Conservation (phyloP, 1,140 invertebrate genomes). For the Megalonaias nervosa region DNA sequence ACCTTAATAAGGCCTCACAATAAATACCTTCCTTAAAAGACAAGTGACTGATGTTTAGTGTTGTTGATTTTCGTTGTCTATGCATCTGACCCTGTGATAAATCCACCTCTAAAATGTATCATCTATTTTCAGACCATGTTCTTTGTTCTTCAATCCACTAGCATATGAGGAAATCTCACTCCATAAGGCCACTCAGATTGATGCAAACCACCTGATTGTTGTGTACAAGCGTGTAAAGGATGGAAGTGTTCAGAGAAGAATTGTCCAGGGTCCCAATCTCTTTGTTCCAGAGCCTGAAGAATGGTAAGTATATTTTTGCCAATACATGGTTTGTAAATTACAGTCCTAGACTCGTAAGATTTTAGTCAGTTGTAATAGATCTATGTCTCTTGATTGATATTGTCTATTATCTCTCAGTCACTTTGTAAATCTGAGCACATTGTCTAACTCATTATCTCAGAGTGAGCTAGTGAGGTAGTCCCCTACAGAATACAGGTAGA, state of each 20-base stretch:
- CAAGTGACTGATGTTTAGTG: not conserved
- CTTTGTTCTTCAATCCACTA: slow-evolving; percentile 62
- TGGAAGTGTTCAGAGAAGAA: slow-evolving; percentile 53
- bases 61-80: not conserved
- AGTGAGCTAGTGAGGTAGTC: too few relatives aligned
- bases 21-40: not conserved
- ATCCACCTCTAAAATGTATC: not conserved
- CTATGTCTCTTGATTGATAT: too few relatives aligned
- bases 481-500: too few relatives aligned
- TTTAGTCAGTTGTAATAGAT: too few relatives aligned
- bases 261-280: slow-evolving; percentile 62
- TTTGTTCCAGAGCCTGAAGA: slow-evolving; percentile 65
- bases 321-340: too few relatives aligned
- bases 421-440: too few relatives aligned
- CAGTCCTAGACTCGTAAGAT: too few relatives aligned
- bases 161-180: slow-evolving; percentile 49
- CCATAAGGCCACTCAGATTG: slow-evolving; percentile 55
- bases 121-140: slow-evolving; percentile 58
- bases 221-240: slow-evolving; percentile 63
- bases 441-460: too few relatives aligned
- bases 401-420: too few relatives aligned
- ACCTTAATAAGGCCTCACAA: too few relatives aligned
- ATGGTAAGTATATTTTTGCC: slow-evolving; percentile 48
- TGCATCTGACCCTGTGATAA: not conserved
- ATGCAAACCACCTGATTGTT: slow-evolving; percentile 66